Conservation (phyloP, 2,888 invertebrate genomes). For the Troides aeacus region DNA sequence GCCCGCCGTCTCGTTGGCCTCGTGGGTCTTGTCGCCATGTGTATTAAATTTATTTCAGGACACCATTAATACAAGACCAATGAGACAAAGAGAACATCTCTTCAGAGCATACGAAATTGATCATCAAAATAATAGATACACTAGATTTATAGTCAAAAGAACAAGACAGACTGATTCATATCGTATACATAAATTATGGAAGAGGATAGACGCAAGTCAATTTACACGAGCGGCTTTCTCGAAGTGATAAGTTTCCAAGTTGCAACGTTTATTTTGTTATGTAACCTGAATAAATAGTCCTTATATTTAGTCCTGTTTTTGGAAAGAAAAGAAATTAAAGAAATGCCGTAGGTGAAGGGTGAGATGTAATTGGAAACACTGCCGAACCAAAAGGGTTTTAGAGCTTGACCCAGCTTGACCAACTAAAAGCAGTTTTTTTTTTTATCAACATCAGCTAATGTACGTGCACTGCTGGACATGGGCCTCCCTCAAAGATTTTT, state of each 20-base stretch:
- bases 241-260: not conserved
- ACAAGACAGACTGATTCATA: not conserved
- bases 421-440: no score
- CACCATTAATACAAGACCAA: no score
- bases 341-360: constrained; percentile 31
- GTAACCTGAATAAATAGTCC: not conserved
- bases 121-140: not conserved
- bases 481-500: no score
- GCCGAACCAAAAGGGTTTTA: no score
- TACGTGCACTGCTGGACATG: no score
- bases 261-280: not conserved
- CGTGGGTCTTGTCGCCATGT: no score
- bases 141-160: not conserved
- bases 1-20: no score
- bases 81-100: not conserved
- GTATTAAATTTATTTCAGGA: no score
- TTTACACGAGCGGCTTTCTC: no score
- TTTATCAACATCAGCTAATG: no score
- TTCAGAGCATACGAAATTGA: not conserved
- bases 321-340: constrained; percentile 22
- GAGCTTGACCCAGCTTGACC: no score
- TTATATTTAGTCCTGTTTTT: no score
- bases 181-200: not conserved
- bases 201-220: not conserved
- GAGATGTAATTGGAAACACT: not conserved